Evolutionary conservation across 1,140 invertebrate species (phyloP).

Genomic region (Maconellicoccus hirsutus): DNA sequence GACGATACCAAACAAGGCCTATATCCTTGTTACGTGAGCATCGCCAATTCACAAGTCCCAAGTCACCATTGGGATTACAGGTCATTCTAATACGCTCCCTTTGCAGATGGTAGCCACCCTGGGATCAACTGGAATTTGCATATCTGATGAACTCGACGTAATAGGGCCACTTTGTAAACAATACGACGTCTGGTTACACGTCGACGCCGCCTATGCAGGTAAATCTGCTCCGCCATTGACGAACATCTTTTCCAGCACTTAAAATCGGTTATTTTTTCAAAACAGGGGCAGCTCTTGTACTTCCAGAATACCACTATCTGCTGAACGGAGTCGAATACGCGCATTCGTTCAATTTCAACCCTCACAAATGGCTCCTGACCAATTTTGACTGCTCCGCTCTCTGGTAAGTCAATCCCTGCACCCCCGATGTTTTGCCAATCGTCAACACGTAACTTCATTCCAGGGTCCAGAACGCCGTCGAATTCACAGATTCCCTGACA

Average conservation of each 20-base stretch:
- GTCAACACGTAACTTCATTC: neutral
- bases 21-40: constrained; percentile 56
- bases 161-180: constrained; percentile 66
- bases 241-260: neutral
- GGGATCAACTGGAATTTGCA: constrained; percentile 85
- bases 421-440: neutral
- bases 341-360: constrained; percentile 81
- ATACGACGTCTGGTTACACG: constrained; percentile 69
- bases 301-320: constrained; percentile 73
- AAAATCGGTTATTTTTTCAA: neutral
- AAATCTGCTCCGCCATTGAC: neutral
- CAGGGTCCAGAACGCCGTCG: constrained; percentile 66
- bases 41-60: neutral
- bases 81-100: too few species aligned
- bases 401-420: constrained; percentile 47
- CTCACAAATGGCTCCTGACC: constrained; percentile 83
- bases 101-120: constrained; percentile 63
- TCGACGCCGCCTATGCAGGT: constrained; percentile 81
- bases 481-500: constrained; percentile 74
- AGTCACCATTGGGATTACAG: too few species aligned
- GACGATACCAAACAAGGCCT: constrained; percentile 57
- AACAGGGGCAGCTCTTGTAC: constrained; percentile 70
- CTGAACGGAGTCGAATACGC: constrained; percentile 69
- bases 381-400: constrained; percentile 85
- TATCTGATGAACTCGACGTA: constrained; percentile 76